Evolutionary conservation across 2,888 invertebrate species (phyloP).

Genomic region (Deilephila elpenor): DNA sequence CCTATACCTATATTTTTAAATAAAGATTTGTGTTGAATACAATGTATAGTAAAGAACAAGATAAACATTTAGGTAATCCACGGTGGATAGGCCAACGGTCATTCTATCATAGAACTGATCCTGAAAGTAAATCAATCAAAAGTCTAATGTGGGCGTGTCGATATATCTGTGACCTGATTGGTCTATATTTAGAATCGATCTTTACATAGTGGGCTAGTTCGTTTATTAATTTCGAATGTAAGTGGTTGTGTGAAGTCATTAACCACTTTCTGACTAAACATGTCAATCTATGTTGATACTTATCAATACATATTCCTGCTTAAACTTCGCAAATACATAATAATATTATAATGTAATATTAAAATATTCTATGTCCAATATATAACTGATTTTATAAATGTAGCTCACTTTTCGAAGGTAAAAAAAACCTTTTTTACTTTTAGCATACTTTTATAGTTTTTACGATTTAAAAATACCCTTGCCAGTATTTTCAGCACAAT

Average conservation of each 20-base stretch:
- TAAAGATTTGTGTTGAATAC: background rate
- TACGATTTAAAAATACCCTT: background rate
- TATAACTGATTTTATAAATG: background rate
- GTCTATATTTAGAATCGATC: background rate
- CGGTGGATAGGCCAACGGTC: no score
- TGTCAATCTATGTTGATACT: background rate
- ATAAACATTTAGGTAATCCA: no score
- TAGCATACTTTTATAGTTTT: background rate
- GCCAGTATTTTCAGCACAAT: conserved; percentile 9
- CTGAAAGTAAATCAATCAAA: no score
- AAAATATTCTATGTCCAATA: background rate
- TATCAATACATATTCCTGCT: background rate
- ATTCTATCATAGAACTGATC: no score
- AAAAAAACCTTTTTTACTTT: background rate
- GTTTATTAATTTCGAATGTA: background rate
- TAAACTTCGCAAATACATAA: background rate
- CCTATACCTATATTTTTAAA: background rate
- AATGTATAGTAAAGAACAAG: background rate
- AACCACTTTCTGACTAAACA: no score
- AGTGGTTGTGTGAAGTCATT: no score
- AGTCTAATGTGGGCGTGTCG: no score
- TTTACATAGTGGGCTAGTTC: background rate
- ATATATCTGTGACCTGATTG: background rate
- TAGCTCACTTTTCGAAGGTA: conserved; percentile 6
- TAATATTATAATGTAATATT: background rate